These are phyloP conservation scores for Eretmochelys imbricata DNA, from an alignment of 2,113 vertebrate species.

Conservation along the genomic window DNA sequence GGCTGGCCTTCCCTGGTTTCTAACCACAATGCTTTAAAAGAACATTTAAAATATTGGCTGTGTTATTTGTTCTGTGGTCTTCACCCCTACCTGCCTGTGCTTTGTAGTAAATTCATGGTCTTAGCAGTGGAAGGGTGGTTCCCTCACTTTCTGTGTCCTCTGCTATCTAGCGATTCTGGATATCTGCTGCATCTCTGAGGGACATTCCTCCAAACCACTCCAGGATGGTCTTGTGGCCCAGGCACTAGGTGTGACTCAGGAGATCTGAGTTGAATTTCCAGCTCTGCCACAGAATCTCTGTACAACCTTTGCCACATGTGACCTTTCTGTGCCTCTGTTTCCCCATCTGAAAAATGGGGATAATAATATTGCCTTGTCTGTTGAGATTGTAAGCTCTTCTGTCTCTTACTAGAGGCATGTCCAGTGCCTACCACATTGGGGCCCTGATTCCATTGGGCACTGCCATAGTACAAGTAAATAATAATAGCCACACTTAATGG, in stretches of 20 bases:
- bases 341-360: not conserved
- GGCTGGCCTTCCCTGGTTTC: not conserved
- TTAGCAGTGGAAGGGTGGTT: not conserved
- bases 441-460: not conserved
- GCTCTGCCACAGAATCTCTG: not conserved
- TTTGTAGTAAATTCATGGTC: not conserved
- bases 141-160: not conserved
- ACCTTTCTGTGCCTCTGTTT: not conserved
- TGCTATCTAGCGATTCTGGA: not conserved
- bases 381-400: not conserved
- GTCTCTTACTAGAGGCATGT: fast-evolving
- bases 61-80: not conserved
- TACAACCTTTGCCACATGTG: not conserved
- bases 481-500: not conserved
- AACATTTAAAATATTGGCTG: not conserved
- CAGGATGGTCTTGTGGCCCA: not conserved
- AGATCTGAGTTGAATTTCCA: not conserved
- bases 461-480: not conserved
- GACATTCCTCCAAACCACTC: not conserved
- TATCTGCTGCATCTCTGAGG: not conserved
- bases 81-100: constrained; percentile 24
- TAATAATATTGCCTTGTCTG: not conserved
- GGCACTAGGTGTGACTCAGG: fast-evolving
- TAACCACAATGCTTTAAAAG: not conserved
- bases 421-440: not conserved